These are phyloP conservation scores for Petrophora chlorosata DNA, from an alignment of 2,888 invertebrate genomes.

Conservation along the genomic window DNA sequence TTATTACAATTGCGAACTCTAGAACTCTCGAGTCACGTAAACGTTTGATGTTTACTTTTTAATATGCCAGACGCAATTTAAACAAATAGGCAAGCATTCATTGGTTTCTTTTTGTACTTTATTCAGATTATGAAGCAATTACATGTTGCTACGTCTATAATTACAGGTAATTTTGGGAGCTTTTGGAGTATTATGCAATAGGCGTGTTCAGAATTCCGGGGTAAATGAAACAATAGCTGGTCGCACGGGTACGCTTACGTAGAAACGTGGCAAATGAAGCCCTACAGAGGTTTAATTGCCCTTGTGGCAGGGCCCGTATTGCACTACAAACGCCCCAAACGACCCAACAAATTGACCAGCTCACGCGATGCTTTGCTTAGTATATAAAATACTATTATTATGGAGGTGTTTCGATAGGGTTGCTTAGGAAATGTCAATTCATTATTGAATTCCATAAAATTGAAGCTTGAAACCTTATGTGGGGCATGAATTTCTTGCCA, in stretches of 20 bases:
- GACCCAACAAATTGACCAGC: constrained; percentile 78
- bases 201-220: constrained; percentile 5
- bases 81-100: too few species aligned
- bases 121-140: neutral
- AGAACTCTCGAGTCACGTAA: constrained; percentile 6
- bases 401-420: constrained; percentile 5
- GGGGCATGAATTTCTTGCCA: too few species aligned
- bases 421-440: constrained; percentile 12
- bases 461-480: too few species aligned
- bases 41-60: constrained; percentile 15
- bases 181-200: neutral
- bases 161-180: too few species aligned
- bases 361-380: constrained; percentile 70
- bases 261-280: constrained; percentile 61
- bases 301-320: constrained; percentile 67
- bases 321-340: constrained; percentile 65
- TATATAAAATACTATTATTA: constrained; percentile 30
- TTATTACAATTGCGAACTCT: constrained; percentile 6
- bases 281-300: constrained; percentile 75
- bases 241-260: constrained; percentile 14
- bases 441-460: constrained; percentile 3
- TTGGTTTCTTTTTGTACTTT: neutral
- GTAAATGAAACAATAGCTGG: constrained; percentile 12
- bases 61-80: constrained; percentile 3
- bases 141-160: too few species aligned